Conservation (phyloP, 2,888 invertebrate genomes). For the Hymenopus coronatus region DNA sequence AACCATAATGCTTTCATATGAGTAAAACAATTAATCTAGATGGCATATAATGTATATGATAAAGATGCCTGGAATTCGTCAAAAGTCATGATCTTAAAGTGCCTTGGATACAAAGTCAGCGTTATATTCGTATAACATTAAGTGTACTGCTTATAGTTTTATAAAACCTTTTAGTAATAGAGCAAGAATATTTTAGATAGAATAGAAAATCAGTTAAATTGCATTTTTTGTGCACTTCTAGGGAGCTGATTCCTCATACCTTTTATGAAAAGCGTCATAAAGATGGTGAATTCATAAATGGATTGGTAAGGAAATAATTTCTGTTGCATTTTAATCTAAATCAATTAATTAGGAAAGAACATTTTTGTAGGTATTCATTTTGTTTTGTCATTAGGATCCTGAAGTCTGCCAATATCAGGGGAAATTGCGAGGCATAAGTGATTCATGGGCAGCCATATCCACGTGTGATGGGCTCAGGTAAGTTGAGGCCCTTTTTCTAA, state of each 20-base stretch:
- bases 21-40: too few relatives aligned
- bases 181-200: too few relatives aligned
- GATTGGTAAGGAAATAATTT: not conserved
- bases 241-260: not conserved
- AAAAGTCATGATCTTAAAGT: too few relatives aligned
- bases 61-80: too few relatives aligned
- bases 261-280: not conserved
- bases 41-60: too few relatives aligned
- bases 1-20: too few relatives aligned
- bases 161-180: too few relatives aligned
- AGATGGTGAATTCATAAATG: not conserved
- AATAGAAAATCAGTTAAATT: too few relatives aligned
- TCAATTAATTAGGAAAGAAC: not conserved
- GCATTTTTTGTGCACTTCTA: not conserved
- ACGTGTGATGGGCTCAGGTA: slow-evolving; percentile 44
- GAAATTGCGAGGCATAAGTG: slow-evolving; percentile 38
- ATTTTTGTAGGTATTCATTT: not conserved
- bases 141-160: too few relatives aligned
- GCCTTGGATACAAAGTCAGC: too few relatives aligned
- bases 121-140: too few relatives aligned
- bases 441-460: slow-evolving; percentile 45
- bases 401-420: slow-evolving; percentile 45
- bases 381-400: slow-evolving; percentile 25
- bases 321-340: not conserved
- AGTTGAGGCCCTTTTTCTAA: slow-evolving; percentile 7